A percentile compares a stretch with the other conserved stretches of the same genome.
phyloP scores from a whole-genome alignment of 2,797 vertebrate genomes.

The Chelon auratus region DNA sequence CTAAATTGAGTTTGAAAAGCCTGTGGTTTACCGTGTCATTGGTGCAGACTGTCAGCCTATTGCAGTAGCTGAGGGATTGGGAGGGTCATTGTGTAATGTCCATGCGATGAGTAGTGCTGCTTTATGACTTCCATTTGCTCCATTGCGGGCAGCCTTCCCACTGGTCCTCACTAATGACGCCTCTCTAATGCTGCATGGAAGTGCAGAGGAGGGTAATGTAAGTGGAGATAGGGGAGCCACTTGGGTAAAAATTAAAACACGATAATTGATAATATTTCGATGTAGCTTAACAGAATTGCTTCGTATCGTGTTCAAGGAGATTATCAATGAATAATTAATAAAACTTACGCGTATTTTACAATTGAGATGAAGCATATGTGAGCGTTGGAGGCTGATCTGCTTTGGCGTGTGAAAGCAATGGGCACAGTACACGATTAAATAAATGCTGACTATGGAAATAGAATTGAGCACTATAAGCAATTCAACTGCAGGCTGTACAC shows the following conservation, averaged over 20 bases:
- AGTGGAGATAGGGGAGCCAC: constrained; percentile 76
- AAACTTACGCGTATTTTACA: constrained; percentile 52
- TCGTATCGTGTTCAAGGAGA: constrained; percentile 62
- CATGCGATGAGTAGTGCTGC: constrained; percentile 77
- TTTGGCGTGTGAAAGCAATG: constrained; percentile 4
- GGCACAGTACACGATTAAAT: constrained; percentile 22
- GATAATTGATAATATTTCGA: constrained; percentile 82
- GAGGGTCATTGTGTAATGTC: constrained; percentile 83
- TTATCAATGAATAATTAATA: constrained; percentile 74
- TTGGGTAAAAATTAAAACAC: constrained; percentile 80
- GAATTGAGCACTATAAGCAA: neutral
- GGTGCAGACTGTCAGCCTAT: constrained; percentile 77
- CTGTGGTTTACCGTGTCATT: constrained; percentile 80
- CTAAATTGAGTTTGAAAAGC: constrained; percentile 85
- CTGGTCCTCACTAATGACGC: constrained; percentile 80
- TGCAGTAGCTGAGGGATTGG: constrained; percentile 77
- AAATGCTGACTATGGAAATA: constrained; percentile 11
- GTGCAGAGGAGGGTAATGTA: constrained; percentile 73
- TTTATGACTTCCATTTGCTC: constrained; percentile 85
- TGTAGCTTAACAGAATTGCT: constrained; percentile 71
- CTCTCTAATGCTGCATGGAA: constrained; percentile 78
- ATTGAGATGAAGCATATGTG: constrained; percentile 42
- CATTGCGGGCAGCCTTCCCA: constrained; percentile 74
- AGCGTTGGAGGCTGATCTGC: constrained; percentile 12
- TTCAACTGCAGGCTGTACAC: neutral